Conservation (phyloP, 2,113 vertebrate species). For the Aviceda subcristata region DNA sequence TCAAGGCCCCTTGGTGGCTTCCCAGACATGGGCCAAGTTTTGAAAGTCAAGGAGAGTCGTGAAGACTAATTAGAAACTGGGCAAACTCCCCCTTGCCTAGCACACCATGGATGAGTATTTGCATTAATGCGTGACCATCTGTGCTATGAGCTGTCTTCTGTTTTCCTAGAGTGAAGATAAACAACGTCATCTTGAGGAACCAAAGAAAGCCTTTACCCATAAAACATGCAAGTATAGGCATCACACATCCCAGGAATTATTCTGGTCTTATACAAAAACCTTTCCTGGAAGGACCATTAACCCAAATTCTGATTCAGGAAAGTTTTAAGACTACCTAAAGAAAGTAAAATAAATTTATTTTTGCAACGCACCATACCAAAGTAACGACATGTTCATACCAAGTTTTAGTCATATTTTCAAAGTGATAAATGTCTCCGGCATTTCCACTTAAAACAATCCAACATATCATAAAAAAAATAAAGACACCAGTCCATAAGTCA, state of each 20-base stretch:
- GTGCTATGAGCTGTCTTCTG: not conserved
- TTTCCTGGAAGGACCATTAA: not conserved
- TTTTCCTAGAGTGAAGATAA: not conserved
- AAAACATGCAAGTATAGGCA: not conserved
- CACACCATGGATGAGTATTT: not conserved
- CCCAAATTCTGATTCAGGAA: not conserved
- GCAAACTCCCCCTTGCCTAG: not conserved
- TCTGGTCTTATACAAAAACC: not conserved
- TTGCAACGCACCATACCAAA: not conserved
- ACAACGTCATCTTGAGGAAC: not conserved
- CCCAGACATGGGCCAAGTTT: not conserved
- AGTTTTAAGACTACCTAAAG: not conserved
- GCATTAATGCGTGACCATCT: not conserved
- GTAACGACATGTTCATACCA: not conserved
- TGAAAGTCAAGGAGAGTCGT: not conserved
- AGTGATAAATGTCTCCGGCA: not conserved
- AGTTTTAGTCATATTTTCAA: not conserved
- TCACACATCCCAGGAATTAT: not conserved
- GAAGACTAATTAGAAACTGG: not conserved
- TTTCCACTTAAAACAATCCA: not conserved
- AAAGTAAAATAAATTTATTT: not conserved
- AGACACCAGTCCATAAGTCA: not conserved
- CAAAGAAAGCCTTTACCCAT: not conserved
- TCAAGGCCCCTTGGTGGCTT: not conserved
- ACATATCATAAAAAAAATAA: not conserved